These are phyloP conservation scores for Lates japonicus DNA, from an alignment of 2,797 vertebrate species.

Conservation along the genomic window DNA sequence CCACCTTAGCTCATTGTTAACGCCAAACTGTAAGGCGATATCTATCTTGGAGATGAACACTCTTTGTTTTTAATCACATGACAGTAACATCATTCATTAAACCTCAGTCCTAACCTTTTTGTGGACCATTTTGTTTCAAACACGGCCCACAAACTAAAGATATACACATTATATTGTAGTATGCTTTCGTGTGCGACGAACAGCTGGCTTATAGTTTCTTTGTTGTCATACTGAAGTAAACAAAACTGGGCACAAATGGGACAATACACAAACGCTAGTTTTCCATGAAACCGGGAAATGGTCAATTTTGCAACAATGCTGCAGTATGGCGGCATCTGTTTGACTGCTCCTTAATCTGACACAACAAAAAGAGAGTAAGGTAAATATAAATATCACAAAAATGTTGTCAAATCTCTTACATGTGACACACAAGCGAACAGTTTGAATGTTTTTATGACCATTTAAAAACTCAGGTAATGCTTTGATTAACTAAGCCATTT, in stretches of 20 bases:
- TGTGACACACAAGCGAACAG: neutral
- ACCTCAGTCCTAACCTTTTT: neutral
- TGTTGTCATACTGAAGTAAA: neutral
- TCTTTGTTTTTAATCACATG: conserved; percentile 61
- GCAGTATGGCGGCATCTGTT: neutral
- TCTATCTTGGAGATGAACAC: conserved; percentile 24
- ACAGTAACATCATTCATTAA: neutral
- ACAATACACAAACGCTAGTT: neutral
- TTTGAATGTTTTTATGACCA: neutral
- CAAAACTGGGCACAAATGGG: neutral
- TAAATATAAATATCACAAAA: neutral
- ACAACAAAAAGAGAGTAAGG: neutral
- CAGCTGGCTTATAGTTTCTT: neutral
- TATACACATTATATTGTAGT: neutral
- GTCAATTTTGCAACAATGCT: neutral
- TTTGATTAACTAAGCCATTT: too few relatives aligned
- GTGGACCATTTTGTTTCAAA: neutral
- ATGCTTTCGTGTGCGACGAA: neutral
- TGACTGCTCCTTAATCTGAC: neutral
- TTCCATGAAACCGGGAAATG: neutral
- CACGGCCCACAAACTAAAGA: neutral
- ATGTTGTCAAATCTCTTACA: neutral
- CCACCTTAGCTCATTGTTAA: neutral
- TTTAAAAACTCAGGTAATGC: neutral
- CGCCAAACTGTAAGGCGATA: neutral